Evolutionary conservation across 2,113 vertebrate genomes (phyloP), one percentile per base, ranked within the genome.

Genomic region (Elephas maximus): DNA sequence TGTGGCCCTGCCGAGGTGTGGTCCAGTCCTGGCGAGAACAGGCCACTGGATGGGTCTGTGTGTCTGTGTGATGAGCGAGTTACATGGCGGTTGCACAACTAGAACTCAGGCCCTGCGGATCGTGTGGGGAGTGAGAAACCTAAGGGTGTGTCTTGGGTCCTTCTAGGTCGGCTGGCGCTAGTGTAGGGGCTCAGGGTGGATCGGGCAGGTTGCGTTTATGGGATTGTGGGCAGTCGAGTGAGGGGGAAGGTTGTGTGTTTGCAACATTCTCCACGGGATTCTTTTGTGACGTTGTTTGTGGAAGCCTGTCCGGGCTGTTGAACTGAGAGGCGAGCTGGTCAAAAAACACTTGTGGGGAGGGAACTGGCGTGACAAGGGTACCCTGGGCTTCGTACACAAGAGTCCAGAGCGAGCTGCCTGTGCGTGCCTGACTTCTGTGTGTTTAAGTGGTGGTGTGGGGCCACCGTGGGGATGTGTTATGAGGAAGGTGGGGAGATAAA

Each of bases 221-320:
- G 87, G 84, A 94, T 77, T n/a, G 2, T 63, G 80, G 93, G 82
- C 57, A 93, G 90, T 88, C 28, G 28, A 77, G 48, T 60, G 86
- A 1, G 93, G 30, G 62, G 89, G 63, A 89, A 87, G 95, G 94
- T 69, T 93, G 45, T 82, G 79, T 94, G 84, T 96, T 94, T 95
- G 81, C 96, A 81, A 93, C 93, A 78, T 76, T 96, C 92, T 95
- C 96, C 71, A 15, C 23, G 53, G 93, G 88, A 97, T 96, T 97
- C 96, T 97, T 97, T 95, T 88, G 94, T 97, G 97, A 96, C 96
- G 90, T 95, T 81, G 97, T 97, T 96, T 85, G 95, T 90, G 88
- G 96, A 92, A 95, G 96, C 90, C 95, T 93, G 80, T 97, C 95
- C 0, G 84, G 79, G 80, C 93, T 95, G 88, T 76, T 53, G 87